phyloP scores from a whole-genome alignment of 1,140 invertebrate species.

The Macrosteles quadrilineatus region DNA sequence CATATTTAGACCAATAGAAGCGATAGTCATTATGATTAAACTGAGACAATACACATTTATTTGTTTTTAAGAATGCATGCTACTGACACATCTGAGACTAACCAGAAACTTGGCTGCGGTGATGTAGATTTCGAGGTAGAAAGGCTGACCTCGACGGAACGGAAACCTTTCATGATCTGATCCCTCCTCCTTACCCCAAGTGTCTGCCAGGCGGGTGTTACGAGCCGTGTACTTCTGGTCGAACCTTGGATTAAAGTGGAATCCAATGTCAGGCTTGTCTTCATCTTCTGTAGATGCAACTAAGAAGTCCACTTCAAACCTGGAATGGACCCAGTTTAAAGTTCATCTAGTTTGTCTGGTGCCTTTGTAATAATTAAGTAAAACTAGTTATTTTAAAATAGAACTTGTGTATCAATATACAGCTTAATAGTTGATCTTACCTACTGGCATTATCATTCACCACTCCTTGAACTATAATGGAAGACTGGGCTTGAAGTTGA shows the following conservation, averaged over 20 bases:
- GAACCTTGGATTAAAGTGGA: conserved; percentile 78
- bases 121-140: conserved; percentile 53
- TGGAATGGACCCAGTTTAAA: conserved; percentile 43
- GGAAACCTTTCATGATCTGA: conserved; percentile 54
- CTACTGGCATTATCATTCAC: no score
- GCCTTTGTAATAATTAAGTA: no score
- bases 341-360: no score
- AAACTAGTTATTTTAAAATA: no score
- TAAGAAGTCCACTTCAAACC: conserved; percentile 65
- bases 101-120: conserved; percentile 51
- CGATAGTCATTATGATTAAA: no score
- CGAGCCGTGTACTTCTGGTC: conserved; percentile 74
- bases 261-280: conserved; percentile 62
- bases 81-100: neutral
- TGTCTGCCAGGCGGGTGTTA: conserved; percentile 61
- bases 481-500: no score
- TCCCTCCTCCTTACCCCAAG: conserved; percentile 72
- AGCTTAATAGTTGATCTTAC: no score
- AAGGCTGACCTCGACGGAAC: conserved; percentile 50
- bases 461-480: no score
- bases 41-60: no score
- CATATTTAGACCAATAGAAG: no score
- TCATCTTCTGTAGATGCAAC: conserved; percentile 45
- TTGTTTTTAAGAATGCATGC: no score
- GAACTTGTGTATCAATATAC: no score